Conservation (phyloP, 2,888 invertebrate species). For the Tipula helvola region DNA sequence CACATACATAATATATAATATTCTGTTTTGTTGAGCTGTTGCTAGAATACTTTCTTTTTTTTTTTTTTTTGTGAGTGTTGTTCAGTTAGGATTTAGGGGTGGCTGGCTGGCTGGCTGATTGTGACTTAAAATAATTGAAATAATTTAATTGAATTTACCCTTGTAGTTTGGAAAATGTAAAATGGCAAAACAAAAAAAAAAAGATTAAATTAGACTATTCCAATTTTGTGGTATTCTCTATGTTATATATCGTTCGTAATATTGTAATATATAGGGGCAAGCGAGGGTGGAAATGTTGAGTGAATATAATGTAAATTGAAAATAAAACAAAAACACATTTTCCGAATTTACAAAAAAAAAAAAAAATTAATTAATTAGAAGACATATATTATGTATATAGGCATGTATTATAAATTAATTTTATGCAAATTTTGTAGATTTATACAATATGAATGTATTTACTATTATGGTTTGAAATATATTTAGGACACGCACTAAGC, state of each 20-base stretch:
- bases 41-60: not conserved
- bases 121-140: conserved; percentile 4
- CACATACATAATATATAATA: too few species aligned
- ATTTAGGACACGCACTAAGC: not conserved
- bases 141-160: conserved; percentile 4
- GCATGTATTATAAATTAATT: not conserved
- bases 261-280: not conserved
- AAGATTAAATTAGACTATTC: not conserved
- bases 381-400: not conserved
- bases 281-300: not conserved
- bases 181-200: not conserved
- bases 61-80: not conserved
- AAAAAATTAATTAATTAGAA: conserved; percentile 4
- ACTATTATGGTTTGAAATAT: not conserved
- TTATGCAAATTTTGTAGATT: not conserved
- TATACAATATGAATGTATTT: not conserved
- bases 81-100: not conserved
- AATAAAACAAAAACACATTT: not conserved
- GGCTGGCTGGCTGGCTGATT: not conserved
- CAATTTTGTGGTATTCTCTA: not conserved
- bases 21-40: not conserved
- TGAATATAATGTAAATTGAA: conserved; percentile 4
- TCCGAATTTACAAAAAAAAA: not conserved
- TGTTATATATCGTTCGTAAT: not conserved
- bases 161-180: conserved; percentile 4